Conservation (phyloP, 2,113 vertebrate species). For the Chamaea fasciata region DNA sequence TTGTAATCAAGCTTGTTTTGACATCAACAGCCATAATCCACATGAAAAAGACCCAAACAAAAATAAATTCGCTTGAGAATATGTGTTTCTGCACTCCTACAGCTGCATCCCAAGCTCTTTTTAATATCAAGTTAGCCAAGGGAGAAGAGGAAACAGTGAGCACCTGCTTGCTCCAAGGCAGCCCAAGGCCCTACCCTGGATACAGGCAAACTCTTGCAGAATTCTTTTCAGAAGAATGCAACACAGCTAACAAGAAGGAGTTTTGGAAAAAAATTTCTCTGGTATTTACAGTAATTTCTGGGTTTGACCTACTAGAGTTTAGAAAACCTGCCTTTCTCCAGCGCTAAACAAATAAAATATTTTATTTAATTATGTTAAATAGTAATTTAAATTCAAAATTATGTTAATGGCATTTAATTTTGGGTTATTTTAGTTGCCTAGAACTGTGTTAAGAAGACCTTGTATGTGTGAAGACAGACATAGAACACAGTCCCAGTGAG, state of each 20-base stretch:
- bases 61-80: background rate
- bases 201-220: background rate
- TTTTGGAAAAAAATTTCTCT: background rate
- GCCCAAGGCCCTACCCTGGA: background rate
- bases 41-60: background rate
- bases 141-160: background rate
- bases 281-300: rapidly evolving
- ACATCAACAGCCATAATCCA: background rate
- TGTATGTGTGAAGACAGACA: background rate
- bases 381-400: background rate
- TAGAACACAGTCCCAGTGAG: background rate
- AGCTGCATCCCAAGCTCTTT: background rate
- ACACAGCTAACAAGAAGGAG: background rate
- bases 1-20: background rate
- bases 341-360: background rate
- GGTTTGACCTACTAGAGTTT: background rate
- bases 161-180: background rate
- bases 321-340: background rate
- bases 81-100: background rate
- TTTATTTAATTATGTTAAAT: background rate
- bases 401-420: background rate
- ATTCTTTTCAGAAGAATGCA: background rate
- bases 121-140: background rate
- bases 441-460: background rate
- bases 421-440: background rate